These are phyloP conservation scores for Mystacornis crossleyi DNA, from an alignment of 2,113 vertebrate species.

Conservation along the genomic window DNA sequence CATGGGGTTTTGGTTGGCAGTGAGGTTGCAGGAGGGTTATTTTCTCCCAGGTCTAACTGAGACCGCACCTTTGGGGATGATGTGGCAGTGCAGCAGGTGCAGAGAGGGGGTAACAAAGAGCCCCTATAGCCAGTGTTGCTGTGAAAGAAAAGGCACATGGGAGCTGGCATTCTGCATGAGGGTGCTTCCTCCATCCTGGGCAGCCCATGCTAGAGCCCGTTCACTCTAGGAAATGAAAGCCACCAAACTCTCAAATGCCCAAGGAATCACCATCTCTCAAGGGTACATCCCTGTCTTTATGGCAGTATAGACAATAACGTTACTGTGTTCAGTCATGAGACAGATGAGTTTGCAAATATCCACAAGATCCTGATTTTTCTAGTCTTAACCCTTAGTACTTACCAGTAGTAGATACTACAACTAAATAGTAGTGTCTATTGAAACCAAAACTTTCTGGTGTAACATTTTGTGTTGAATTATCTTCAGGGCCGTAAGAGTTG, in stretches of 20 bases:
- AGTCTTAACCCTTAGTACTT: background rate
- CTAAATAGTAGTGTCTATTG: background rate
- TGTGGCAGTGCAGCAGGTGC: background rate
- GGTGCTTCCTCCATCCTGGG: background rate
- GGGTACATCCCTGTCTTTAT: background rate
- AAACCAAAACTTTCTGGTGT: background rate
- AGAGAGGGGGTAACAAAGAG: background rate
- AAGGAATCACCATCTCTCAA: background rate
- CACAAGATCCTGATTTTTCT: background rate
- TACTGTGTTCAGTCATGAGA: background rate
- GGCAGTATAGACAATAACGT: background rate
- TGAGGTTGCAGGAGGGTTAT: background rate
- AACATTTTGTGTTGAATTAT: background rate
- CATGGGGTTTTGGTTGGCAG: background rate
- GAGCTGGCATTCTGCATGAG: background rate
- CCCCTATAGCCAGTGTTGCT: background rate
- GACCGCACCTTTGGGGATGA: background rate
- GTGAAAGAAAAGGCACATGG: background rate
- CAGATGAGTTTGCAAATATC: background rate
- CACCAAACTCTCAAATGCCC: background rate
- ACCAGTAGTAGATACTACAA: background rate
- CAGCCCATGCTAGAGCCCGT: rapidly evolving
- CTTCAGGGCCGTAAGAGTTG: background rate
- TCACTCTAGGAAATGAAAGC: background rate
- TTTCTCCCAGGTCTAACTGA: background rate